Base-by-base conservation (phyloP, 2,888 invertebrate species). In the Melanotus villosus region DNA sequence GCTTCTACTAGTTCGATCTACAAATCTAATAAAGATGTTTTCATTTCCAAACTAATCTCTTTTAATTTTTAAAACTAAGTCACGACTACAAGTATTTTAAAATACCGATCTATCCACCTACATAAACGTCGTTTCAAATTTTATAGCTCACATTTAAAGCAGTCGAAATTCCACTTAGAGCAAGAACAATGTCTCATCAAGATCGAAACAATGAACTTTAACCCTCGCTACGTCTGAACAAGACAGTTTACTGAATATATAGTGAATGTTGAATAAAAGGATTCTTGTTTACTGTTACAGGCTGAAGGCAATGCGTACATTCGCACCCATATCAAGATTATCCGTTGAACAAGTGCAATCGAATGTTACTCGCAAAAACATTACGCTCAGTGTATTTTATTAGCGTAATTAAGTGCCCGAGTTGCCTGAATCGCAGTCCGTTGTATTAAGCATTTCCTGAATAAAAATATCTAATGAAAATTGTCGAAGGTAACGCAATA, bases 271-370 rank as follows among this genome's bases (percentile, higher is more conserved):
- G 12, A 30, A 57, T 54, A 56, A 64, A 64, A 64, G 64, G 64
- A 64, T 64, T 41, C 56, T 64, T 56, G 56, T 64, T 64, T 64
- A 64, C 34, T 32, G 45, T 64, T 64, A 69, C 65, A 59, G 54
- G 59, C 56, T 43, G 52, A 52, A 70, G 43, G 57, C 64, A 62
- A 19, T 41, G 70, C 62, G 64, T 66, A 70, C 66, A 56, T 66
- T 66, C 66, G 57, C 66, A 63, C 66, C 70, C 66, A 63, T 70
- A 66, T 70, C 70, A 70, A 70, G 71, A 71, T 71, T 58, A 43
- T 63, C 60, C 60, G 67, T 43, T 63, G 26, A 71, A 71, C 71
- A 71, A 71, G 71, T 71, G 67, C 71, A 67, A 67, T 71, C 64
- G 67, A 70, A 70, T 66, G 66, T 66, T 66, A 60, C 63, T 38